These are phyloP conservation scores for Vollenhovia emeryi DNA, from an alignment of 1,140 invertebrate genomes.

Conservation along the genomic window DNA sequence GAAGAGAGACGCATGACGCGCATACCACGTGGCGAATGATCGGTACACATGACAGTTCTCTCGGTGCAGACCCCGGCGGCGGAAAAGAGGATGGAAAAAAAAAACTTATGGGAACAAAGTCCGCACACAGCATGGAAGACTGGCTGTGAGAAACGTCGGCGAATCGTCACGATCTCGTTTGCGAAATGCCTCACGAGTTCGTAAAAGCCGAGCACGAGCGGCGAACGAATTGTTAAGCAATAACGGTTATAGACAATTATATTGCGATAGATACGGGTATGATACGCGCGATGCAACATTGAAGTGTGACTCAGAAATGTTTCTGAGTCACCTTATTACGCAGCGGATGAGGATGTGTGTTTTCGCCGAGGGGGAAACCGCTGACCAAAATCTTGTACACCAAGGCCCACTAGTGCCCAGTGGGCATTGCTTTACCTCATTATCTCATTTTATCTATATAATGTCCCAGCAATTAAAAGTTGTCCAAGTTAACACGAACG, in stretches of 20 bases:
- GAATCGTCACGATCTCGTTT: constrained; percentile 4
- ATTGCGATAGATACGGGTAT: neutral
- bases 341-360: neutral
- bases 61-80: neutral
- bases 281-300: neutral
- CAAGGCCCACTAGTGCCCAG: no score
- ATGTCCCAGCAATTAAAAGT: no score
- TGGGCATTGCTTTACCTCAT: no score
- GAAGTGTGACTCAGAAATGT: neutral
- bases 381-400: no score
- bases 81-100: neutral
- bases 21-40: neutral
- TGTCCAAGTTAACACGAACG: no score
- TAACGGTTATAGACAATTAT: neutral
- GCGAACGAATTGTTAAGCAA: neutral
- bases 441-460: no score
- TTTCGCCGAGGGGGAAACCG: no score
- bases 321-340: constrained; percentile 20
- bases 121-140: neutral
- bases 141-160: neutral
- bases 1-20: neutral
- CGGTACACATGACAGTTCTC: neutral
- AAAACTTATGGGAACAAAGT: constrained; percentile 19
- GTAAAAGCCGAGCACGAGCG: neutral
- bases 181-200: constrained; percentile 9